phyloP scores from a whole-genome alignment of 2,888 invertebrate genomes.

The Pollenia angustigena region DNA sequence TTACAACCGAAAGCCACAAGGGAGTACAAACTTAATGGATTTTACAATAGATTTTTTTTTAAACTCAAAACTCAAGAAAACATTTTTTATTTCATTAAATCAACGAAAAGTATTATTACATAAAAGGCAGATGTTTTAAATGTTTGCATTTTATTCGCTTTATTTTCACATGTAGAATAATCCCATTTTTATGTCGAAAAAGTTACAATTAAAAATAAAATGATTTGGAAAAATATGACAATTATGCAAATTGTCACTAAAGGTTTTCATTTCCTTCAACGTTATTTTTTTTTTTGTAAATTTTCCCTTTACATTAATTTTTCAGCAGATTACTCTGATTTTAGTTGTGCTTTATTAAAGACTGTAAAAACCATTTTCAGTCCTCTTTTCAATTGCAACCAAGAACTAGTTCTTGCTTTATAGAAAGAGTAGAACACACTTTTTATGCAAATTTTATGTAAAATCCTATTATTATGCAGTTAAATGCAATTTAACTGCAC shows the following conservation, averaged over 20 bases:
- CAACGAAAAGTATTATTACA: not conserved
- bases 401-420: not conserved
- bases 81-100: too few relatives aligned
- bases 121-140: not conserved
- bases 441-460: constrained; percentile 49
- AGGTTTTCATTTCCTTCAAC: constrained; percentile 25
- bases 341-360: not conserved
- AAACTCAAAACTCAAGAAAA: too few relatives aligned
- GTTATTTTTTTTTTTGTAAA: not conserved
- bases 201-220: constrained; percentile 2
- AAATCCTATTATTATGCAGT: constrained; percentile 57
- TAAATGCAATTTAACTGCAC: constrained; percentile 54
- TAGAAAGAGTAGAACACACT: constrained; percentile 1
- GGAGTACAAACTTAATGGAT: not conserved
- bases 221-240: constrained; percentile 41
- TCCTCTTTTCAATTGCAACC: constrained; percentile 14
- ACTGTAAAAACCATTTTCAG: not conserved
- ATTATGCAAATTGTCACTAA: constrained; percentile 47
- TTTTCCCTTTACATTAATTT: not conserved
- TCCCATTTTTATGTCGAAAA: not conserved
- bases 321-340: not conserved
- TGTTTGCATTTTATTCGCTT: not conserved
- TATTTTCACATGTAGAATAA: not conserved
- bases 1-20: not conserved
- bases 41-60: not conserved